phyloP scores from a whole-genome alignment of 2,797 vertebrate genomes.

The Myiothlypis coronata region DNA sequence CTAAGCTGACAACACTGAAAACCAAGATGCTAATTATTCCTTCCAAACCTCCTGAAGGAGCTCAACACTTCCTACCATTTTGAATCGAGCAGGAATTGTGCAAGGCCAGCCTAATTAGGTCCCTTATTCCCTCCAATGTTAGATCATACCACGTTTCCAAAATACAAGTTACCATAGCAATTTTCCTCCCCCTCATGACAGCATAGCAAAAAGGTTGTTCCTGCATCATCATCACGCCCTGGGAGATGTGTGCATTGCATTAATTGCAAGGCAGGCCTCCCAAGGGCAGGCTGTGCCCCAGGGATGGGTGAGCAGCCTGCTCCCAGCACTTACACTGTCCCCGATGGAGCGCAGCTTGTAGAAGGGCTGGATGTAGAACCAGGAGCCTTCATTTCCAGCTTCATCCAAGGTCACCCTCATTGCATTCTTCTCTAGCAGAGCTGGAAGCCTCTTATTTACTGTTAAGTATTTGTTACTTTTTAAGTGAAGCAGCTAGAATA shows the following conservation, averaged over 20 bases:
- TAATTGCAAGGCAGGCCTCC: background rate
- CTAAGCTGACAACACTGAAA: background rate
- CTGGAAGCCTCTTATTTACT: conserved; percentile 96
- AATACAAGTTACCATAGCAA: conserved; percentile 65
- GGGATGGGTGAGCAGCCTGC: rapidly evolving
- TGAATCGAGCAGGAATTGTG: conserved; percentile 24
- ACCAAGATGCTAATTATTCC: background rate
- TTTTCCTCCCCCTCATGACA: conserved; percentile 47
- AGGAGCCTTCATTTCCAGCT: conserved; percentile 96
- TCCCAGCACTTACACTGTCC: conserved; percentile 87
- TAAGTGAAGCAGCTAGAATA: conserved; percentile 89
- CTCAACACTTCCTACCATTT: background rate
- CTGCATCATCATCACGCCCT: background rate
- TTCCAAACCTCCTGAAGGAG: background rate
- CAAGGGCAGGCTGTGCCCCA: background rate
- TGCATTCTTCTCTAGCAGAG: conserved; percentile 95
- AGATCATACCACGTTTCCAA: conserved; percentile 58
- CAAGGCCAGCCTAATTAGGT: conserved; percentile 30
- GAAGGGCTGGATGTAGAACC: conserved; percentile 99
- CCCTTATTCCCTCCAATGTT: conserved; percentile 36
- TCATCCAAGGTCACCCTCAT: conserved; percentile 96
- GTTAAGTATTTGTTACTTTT: conserved; percentile 99
- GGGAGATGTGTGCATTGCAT: background rate
- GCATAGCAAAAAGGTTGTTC: conserved; percentile 8
- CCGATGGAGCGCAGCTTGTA: conserved; percentile 97